These are phyloP conservation scores for Odontocolon sp. DNA, from an alignment of 2,888 invertebrate species.

Conservation along the genomic window DNA sequence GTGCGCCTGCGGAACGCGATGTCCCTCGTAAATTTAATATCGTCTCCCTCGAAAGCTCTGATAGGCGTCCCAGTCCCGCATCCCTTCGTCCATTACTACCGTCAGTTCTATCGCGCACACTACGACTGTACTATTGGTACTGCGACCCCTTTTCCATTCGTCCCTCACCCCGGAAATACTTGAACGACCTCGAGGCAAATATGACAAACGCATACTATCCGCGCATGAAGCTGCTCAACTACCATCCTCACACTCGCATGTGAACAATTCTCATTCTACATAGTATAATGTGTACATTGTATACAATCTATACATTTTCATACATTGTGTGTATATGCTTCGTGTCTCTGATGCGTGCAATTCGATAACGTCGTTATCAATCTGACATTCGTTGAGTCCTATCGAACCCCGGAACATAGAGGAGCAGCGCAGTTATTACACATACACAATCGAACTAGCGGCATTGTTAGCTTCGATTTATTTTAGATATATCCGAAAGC, in stretches of 20 bases:
- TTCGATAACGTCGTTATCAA: conserved; percentile 58
- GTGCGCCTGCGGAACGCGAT: conserved; percentile 46
- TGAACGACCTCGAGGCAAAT: conserved; percentile 48
- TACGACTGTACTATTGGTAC: conserved; percentile 9
- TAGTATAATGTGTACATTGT: too few relatives aligned
- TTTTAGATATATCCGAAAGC: background rate
- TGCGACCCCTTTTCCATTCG: background rate
- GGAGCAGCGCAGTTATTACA: conserved; percentile 3
- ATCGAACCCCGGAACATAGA: conserved; percentile 45
- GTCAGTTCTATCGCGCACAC: background rate
- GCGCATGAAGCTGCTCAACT: background rate
- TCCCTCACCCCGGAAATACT: conserved; percentile 29
- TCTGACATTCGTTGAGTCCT: conserved; percentile 50
- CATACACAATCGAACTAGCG: conserved; percentile 8
- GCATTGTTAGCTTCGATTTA: conserved; percentile 25
- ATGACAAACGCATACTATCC: conserved; percentile 36
- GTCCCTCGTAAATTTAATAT: conserved; percentile 62
- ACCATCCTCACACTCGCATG: background rate
- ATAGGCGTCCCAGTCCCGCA: conserved; percentile 18
- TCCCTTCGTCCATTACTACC: conserved; percentile 10
- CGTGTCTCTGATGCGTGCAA: conserved; percentile 35
- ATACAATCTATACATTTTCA: too few relatives aligned
- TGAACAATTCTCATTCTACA: background rate
- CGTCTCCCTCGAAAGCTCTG: conserved; percentile 47
- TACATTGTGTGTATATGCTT: background rate